phyloP scores from a whole-genome alignment of 2,113 vertebrate species.

The Numenius arquata region DNA sequence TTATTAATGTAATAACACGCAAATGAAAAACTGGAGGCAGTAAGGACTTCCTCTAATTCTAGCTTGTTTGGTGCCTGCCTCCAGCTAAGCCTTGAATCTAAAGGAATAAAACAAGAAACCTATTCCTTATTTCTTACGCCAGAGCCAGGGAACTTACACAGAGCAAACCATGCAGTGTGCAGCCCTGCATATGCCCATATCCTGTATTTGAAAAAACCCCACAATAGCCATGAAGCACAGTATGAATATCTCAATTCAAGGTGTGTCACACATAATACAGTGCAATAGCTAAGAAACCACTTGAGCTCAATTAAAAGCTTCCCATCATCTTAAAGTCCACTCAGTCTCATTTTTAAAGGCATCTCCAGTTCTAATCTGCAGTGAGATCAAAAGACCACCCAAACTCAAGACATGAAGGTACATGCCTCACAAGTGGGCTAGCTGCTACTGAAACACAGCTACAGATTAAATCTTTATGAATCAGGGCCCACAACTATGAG shows the following conservation, averaged over 20 bases:
- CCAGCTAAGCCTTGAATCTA: not conserved
- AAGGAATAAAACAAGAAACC: not conserved
- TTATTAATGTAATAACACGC: not conserved
- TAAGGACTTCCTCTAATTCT: not conserved
- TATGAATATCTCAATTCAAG: not conserved
- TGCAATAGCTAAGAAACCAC: not conserved
- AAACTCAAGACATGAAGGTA: not conserved
- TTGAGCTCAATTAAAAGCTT: not conserved
- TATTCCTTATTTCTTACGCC: not conserved
- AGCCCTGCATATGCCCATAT: not conserved
- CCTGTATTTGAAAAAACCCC: not conserved
- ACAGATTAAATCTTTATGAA: constrained; percentile 10
- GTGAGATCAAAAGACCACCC: not conserved
- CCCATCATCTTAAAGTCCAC: not conserved
- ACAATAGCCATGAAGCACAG: not conserved
- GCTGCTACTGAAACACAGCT: not conserved
- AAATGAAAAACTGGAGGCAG: not conserved
- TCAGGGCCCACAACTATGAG: not conserved
- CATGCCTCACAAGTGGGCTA: not conserved
- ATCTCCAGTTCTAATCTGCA: not conserved
- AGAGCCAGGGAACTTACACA: not conserved
- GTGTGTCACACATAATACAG: not conserved
- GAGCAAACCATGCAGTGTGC: not conserved
- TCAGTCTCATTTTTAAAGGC: not conserved
- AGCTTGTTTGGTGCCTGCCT: not conserved